These are phyloP conservation scores for Apamea anceps DNA, from an alignment of 2,888 invertebrate genomes.

Conservation along the genomic window DNA sequence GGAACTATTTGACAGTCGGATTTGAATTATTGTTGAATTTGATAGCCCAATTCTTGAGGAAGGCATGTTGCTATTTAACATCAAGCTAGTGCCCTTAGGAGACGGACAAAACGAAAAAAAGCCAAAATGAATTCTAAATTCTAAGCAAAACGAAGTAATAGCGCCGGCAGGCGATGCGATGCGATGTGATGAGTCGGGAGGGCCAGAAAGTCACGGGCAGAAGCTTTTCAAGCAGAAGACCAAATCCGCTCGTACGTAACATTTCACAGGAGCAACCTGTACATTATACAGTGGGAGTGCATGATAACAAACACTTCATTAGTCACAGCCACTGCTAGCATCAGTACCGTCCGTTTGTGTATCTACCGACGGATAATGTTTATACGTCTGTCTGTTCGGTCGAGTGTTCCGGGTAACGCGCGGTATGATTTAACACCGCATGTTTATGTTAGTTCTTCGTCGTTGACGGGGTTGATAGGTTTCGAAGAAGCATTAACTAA, in stretches of 20 bases:
- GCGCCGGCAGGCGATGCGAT: no score
- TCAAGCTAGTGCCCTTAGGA: no score
- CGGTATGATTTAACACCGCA: constrained; percentile 17
- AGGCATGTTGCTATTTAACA: no score
- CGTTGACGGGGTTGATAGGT: not conserved
- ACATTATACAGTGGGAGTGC: constrained; percentile 27
- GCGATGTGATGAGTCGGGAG: no score
- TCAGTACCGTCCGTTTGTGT: constrained; percentile 37
- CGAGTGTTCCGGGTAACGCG: constrained; percentile 43
- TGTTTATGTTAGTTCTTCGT: constrained; percentile 33
- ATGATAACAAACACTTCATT: constrained; percentile 56
- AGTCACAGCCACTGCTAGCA: constrained; percentile 30
- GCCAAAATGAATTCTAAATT: no score
- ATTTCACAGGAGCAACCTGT: constrained; percentile 12
- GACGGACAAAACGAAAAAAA: no score
- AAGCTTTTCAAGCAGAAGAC: not conserved
- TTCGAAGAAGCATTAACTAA: constrained; percentile 16
- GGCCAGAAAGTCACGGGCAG: no score
- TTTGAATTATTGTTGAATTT: no score
- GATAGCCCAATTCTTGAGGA: no score
- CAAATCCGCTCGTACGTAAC: not conserved
- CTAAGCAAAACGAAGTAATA: no score
- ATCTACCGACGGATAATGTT: constrained; percentile 42
- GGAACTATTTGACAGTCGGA: no score
- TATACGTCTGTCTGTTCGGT: constrained; percentile 47